A percentile compares a stretch with the other conserved stretches of the same genome.
These are phyloP conservation scores for Tetrao urogallus DNA, from an alignment of 2,113 vertebrate species.

Conservation along the genomic window DNA sequence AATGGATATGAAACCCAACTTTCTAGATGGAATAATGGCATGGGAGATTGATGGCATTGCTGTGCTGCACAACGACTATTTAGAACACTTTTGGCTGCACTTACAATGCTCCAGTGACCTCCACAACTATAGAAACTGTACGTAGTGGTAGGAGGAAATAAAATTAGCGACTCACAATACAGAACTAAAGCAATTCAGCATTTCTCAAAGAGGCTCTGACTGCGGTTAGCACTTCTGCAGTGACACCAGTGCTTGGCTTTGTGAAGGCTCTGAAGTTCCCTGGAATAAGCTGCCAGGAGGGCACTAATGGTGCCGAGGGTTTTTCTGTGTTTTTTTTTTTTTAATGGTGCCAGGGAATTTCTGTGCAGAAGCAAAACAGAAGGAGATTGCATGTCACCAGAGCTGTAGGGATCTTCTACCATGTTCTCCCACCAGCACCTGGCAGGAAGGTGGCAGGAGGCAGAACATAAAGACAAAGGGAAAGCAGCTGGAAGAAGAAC, in stretches of 20 bases:
- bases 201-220: conserved; percentile 28
- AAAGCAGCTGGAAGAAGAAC: not conserved
- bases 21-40: conserved; percentile 55
- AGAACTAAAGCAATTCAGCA: conserved; percentile 21
- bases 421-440: not conserved
- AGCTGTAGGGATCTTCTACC: not conserved
- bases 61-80: conserved; percentile 35
- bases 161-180: conserved; percentile 35
- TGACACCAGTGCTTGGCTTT: not conserved
- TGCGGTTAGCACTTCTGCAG: not conserved
- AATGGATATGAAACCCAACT: conserved; percentile 60
- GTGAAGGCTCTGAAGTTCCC: not conserved
- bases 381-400: not conserved
- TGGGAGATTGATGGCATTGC: conserved; percentile 29
- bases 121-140: conserved; percentile 27
- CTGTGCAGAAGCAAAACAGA: not conserved
- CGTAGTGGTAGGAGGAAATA: not conserved
- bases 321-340: too few relatives aligned
- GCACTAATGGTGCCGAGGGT: not conserved
- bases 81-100: conserved; percentile 51
- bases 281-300: not conserved
- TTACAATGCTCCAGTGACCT: conserved; percentile 64
- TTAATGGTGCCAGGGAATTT: not conserved
- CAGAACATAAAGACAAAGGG: not conserved
- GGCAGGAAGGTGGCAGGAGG: not conserved